These are phyloP conservation scores for Leguminivora glycinivorella DNA, from an alignment of 1,140 invertebrate genomes.

Conservation along the genomic window DNA sequence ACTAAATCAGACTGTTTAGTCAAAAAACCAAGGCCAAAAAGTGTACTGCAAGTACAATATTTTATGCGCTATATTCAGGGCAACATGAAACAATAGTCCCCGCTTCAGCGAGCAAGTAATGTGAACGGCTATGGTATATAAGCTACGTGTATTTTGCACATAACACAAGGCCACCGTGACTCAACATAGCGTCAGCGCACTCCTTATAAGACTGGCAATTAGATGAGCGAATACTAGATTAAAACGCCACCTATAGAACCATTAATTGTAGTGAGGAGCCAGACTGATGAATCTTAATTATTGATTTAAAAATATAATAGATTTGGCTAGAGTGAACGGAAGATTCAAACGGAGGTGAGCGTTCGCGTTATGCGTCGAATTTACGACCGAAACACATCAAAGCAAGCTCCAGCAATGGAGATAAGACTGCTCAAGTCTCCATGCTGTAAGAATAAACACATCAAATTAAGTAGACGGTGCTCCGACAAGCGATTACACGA, in stretches of 20 bases:
- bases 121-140: not conserved
- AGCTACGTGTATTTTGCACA: conserved; percentile 2
- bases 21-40: not conserved
- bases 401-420: conserved; percentile 1
- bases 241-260: not conserved
- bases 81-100: not conserved
- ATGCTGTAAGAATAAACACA: conserved; percentile 27
- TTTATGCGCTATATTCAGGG: not conserved
- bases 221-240: conserved; percentile 8
- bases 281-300: conserved; percentile 36
- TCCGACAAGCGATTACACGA: conserved; percentile 35
- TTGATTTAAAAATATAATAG: conserved; percentile 40
- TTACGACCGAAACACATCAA: conserved; percentile 17
- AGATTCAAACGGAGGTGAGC: conserved; percentile 37
- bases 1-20: not conserved
- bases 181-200: conserved; percentile 53
- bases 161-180: conserved; percentile 52
- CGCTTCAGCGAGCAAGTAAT: conserved; percentile 10
- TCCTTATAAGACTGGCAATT: conserved; percentile 44
- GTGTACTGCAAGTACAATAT: not conserved
- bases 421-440: conserved; percentile 1
- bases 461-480: conserved; percentile 39
- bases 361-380: conserved; percentile 39
- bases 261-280: not conserved
- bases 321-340: conserved; percentile 40